Evolutionary conservation across 2,797 vertebrate genomes (phyloP), one percentile per base, ranked within the genome.

Genomic region (Tinamus major): DNA sequence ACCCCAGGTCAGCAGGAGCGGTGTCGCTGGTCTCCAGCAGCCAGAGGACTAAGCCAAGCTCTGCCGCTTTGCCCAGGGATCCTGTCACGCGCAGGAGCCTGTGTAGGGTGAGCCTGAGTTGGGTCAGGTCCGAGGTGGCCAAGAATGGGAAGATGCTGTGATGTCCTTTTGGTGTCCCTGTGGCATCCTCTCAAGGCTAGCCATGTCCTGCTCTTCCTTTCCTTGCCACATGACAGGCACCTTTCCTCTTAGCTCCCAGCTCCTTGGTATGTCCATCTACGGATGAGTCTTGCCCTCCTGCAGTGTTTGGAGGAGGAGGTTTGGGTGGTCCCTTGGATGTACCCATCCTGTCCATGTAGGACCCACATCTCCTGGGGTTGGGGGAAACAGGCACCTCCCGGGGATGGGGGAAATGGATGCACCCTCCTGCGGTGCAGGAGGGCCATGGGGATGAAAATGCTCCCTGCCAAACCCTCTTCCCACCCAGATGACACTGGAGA

Each of bases 1-100:
- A 79, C 17, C 35, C 70, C 1, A 1, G 62, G 46, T 15, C 48
- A 1, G 9, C 29, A 11, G 58, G 55, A 4, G 2, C 0, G 5
- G 12, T 13, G 21, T 24, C 39, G 29, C 48, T 44, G 0, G 0
- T 11, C 6, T 18, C 21, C 0, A 0, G 16, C 2, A 21, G 31
- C 42, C 75, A 8, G 85, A 96, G 53, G 77, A 62, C 49, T 31
- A 72, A 64, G 5, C 51, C 0, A 1, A 85, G 65, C 26, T 62
- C 4, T 9, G 29, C 39, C 27, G 63, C 46, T 23, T 89, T 87
- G 4, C 94, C 31, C 1, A 86, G 12, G 76, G 95, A 97, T 76
- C 97, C 97, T 17, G 96, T 96, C 12, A 96, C 97, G 12, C 71
- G 86, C 46, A 27, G 82, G 4, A 71, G 63, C 31, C 61, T 86